Percentiles rank a stretch among this genome's conserved stretches.
phyloP scores from a whole-genome alignment of 2,113 vertebrate species.

The Heterochromis multidens region DNA sequence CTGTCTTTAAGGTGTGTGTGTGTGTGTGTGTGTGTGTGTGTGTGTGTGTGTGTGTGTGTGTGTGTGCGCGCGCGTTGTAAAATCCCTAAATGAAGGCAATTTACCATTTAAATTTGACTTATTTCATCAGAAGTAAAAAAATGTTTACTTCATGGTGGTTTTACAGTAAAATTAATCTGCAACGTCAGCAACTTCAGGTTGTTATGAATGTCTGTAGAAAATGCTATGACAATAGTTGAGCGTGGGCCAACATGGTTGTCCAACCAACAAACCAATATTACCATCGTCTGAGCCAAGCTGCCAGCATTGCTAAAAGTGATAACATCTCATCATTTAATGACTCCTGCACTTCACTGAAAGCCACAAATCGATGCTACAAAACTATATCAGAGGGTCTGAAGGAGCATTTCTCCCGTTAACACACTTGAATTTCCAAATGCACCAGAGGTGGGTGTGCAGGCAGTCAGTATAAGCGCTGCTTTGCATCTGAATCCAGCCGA shows the following conservation, averaged over 20 bases:
- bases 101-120: not conserved
- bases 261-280: not conserved
- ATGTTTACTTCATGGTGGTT: not conserved
- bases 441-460: not conserved
- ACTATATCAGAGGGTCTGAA: not conserved
- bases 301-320: not conserved
- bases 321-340: not conserved
- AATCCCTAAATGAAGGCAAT: not conserved
- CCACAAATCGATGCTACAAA: not conserved
- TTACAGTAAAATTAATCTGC: not conserved
- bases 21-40: not conserved
- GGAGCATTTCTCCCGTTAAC: not conserved
- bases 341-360: not conserved
- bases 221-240: not conserved
- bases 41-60: too few species aligned
- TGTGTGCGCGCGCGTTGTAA: not conserved
- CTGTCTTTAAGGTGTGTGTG: not conserved
- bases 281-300: not conserved
- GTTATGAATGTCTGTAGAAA: not conserved
- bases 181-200: not conserved
- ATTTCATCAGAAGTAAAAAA: not conserved
- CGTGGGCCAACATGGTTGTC: not conserved
- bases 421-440: slow-evolving; percentile 1
- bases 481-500: slow-evolving; percentile 26
- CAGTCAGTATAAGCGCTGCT: not conserved